These are phyloP conservation scores for Metellina segmentata DNA, from an alignment of 2,888 invertebrate species.

Conservation along the genomic window DNA sequence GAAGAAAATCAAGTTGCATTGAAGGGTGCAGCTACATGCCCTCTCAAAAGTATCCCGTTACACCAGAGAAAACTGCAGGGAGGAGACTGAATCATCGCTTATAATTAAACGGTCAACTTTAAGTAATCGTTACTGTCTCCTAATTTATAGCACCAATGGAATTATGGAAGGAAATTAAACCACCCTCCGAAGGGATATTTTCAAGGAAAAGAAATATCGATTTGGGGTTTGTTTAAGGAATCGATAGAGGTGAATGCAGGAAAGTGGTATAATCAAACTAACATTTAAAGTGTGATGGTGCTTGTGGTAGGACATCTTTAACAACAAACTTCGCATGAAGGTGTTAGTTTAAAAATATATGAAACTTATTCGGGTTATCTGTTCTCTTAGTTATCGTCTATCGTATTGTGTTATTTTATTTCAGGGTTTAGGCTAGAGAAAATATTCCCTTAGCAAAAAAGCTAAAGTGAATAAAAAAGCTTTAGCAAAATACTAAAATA, in stretches of 20 bases:
- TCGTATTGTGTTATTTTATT: too few species aligned
- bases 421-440: too few species aligned
- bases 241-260: neutral
- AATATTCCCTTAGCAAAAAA: too few species aligned
- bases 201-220: slow-evolving; percentile 27
- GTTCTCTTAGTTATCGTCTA: too few species aligned
- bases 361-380: too few species aligned
- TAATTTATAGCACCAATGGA: slow-evolving; percentile 46
- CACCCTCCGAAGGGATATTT: slow-evolving; percentile 38
- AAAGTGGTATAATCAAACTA: slow-evolving; percentile 18
- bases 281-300: neutral
- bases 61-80: neutral
- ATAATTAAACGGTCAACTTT: slow-evolving; percentile 50
- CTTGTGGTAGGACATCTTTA: too few species aligned
- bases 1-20: too few species aligned
- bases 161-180: slow-evolving; percentile 48
- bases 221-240: neutral
- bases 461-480: too few species aligned
- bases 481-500: too few species aligned
- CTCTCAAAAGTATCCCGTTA: neutral
- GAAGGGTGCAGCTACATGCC: neutral
- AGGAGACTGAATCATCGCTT: slow-evolving; percentile 6
- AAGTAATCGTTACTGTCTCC: slow-evolving; percentile 40
- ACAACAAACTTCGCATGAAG: too few species aligned
- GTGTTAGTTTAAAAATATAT: too few species aligned